Evolutionary conservation across 2,113 vertebrate species (phyloP).

Genomic region (Pterophyllum scalare): DNA sequence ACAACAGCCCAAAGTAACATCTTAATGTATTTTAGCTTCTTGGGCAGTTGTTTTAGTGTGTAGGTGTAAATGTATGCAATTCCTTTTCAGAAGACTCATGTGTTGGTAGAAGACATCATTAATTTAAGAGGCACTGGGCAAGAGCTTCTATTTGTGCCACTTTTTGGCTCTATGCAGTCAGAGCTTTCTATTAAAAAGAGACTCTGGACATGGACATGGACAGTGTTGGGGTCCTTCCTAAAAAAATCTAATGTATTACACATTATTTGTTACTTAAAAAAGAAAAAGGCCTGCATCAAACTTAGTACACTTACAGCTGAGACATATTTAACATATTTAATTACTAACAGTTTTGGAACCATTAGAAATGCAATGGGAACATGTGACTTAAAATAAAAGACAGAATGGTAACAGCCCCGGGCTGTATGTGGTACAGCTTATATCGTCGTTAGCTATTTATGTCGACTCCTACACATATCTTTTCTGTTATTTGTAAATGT

Average conservation of each 20-base stretch:
- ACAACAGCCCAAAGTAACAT: constrained; percentile 24
- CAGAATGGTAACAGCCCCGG: too few relatives aligned
- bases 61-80: constrained; percentile 24
- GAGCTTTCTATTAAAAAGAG: constrained; percentile 17
- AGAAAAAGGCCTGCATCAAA: too few relatives aligned
- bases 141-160: constrained; percentile 58
- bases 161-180: constrained; percentile 38
- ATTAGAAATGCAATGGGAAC: too few relatives aligned
- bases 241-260: background rate
- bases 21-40: constrained; percentile 34
- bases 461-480: too few relatives aligned
- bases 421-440: too few relatives aligned
- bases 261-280: background rate
- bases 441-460: too few relatives aligned
- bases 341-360: too few relatives aligned
- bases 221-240: background rate
- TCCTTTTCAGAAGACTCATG: constrained; percentile 22
- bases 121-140: constrained; percentile 55
- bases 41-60: constrained; percentile 29
- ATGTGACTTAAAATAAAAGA: too few relatives aligned
- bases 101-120: constrained; percentile 51
- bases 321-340: too few relatives aligned
- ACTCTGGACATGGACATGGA: background rate
- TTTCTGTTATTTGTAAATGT: too few relatives aligned
- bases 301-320: too few relatives aligned